Conservation (phyloP, 1,140 invertebrate genomes). For the Thrips palmi region DNA sequence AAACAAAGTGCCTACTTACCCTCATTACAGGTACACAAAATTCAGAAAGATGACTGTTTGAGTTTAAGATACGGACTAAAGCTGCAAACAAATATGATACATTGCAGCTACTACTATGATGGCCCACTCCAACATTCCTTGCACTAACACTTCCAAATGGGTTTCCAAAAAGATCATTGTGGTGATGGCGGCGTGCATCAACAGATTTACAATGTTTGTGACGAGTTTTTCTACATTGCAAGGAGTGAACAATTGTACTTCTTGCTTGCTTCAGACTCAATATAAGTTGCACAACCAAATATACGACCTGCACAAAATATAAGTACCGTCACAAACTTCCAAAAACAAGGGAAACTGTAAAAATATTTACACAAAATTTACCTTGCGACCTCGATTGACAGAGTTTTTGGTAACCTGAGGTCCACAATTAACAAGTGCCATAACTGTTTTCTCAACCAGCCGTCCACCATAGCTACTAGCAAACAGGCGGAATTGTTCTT, state of each 20-base stretch:
- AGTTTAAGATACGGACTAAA: too few relatives aligned
- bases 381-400: slow-evolving; percentile 24
- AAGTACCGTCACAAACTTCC: too few relatives aligned
- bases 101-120: neutral
- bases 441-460: slow-evolving; percentile 33
- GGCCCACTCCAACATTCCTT: too few relatives aligned
- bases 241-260: slow-evolving; percentile 32
- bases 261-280: slow-evolving; percentile 33
- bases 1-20: too few relatives aligned
- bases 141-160: slow-evolving; percentile 30
- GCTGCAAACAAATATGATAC: neutral
- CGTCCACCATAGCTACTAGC: slow-evolving; percentile 35
- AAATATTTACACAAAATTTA: too few relatives aligned
- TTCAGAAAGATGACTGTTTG: too few relatives aligned
- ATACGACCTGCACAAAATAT: slow-evolving; percentile 27
- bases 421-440: slow-evolving; percentile 31
- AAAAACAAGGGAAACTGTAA: too few relatives aligned
- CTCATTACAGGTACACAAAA: too few relatives aligned
- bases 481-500: slow-evolving; percentile 38
- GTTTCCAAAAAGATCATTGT: slow-evolving; percentile 32
- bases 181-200: slow-evolving; percentile 36
- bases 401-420: slow-evolving; percentile 23
- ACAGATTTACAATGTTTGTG: slow-evolving; percentile 30
- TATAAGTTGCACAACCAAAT: slow-evolving; percentile 34
- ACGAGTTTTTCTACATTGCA: slow-evolving; percentile 26